Percentiles rank a stretch among this genome's conserved stretches.
phyloP scores from a whole-genome alignment of 1,140 invertebrate genomes.

The Eciton burchellii region DNA sequence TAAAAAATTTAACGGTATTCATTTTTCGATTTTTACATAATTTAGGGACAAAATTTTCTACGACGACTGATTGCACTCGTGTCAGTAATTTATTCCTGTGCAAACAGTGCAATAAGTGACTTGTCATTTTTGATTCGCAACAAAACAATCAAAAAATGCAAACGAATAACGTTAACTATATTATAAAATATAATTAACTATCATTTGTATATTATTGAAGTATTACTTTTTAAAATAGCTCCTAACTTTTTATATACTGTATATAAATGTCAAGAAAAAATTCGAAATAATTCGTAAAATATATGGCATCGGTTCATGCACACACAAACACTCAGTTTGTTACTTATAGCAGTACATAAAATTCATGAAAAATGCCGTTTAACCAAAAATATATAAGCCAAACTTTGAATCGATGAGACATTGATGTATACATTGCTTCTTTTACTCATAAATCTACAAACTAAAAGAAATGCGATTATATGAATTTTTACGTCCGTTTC shows the following conservation, averaged over 20 bases:
- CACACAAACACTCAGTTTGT: neutral
- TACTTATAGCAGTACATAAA: neutral
- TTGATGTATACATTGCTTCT: neutral
- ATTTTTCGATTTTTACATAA: conserved; percentile 13
- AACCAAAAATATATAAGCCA: conserved; percentile 7
- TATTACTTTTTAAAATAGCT: conserved; percentile 17
- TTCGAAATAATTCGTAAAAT: neutral
- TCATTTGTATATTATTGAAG: neutral
- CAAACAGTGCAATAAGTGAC: neutral
- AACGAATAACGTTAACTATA: too few species aligned
- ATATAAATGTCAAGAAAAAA: neutral
- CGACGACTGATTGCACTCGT: neutral
- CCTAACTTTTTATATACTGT: neutral
- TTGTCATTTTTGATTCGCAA: conserved; percentile 1
- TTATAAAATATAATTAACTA: conserved; percentile 32
- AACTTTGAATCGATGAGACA: conserved; percentile 9
- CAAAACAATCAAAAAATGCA: neutral
- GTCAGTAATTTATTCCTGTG: neutral
- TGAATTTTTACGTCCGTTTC: neutral
- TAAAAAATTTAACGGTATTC: conserved; percentile 2
- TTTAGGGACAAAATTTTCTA: neutral
- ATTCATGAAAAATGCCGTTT: conserved; percentile 18
- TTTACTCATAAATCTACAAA: conserved; percentile 7
- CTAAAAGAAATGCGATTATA: neutral
- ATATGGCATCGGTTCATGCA: neutral